Conservation (phyloP, 1,140 invertebrate genomes). For the Euwallacea similis region DNA sequence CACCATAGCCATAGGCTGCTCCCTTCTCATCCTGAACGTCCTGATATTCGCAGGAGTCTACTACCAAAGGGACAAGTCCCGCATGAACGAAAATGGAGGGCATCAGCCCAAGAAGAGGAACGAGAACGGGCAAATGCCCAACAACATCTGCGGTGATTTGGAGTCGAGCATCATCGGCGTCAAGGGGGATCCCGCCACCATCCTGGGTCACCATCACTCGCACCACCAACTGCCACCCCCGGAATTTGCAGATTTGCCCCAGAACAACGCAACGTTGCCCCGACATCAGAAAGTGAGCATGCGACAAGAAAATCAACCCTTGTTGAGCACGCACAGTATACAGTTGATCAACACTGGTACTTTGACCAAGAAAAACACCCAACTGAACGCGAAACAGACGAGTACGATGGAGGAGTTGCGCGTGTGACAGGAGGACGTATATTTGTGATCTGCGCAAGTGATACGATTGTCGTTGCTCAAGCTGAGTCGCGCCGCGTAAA, state of each 20-base stretch:
- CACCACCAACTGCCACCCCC: slow-evolving; percentile 77
- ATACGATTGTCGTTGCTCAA: slow-evolving; percentile 15
- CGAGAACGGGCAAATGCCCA: slow-evolving; percentile 82
- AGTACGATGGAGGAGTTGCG: slow-evolving; percentile 75
- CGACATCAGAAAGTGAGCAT: slow-evolving; percentile 67
- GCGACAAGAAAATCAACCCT: slow-evolving; percentile 64
- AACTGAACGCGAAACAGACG: slow-evolving; percentile 63
- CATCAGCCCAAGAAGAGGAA: slow-evolving; percentile 70
- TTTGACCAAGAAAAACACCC: slow-evolving; percentile 68
- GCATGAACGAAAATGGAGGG: slow-evolving; percentile 63
- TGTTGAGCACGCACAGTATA: slow-evolving; percentile 65
- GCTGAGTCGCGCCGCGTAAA: neutral
- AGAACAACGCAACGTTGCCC: slow-evolving; percentile 67
- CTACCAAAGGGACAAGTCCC: slow-evolving; percentile 86
- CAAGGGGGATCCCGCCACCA: slow-evolving; percentile 68
- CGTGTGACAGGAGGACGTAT: slow-evolving; percentile 65
- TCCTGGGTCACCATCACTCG: slow-evolving; percentile 67
- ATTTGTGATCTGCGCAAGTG: slow-evolving; percentile 36
- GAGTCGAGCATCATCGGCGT: slow-evolving; percentile 51
- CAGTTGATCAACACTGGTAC: slow-evolving; percentile 69
- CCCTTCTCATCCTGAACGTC: slow-evolving; percentile 85
- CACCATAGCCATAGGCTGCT: slow-evolving; percentile 93
- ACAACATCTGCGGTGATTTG: slow-evolving; percentile 76
- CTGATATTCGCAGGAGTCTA: slow-evolving; percentile 93
- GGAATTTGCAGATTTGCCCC: slow-evolving; percentile 73